phyloP scores from a whole-genome alignment of 2,888 invertebrate species.

The Caenorhabditis sp. region DNA sequence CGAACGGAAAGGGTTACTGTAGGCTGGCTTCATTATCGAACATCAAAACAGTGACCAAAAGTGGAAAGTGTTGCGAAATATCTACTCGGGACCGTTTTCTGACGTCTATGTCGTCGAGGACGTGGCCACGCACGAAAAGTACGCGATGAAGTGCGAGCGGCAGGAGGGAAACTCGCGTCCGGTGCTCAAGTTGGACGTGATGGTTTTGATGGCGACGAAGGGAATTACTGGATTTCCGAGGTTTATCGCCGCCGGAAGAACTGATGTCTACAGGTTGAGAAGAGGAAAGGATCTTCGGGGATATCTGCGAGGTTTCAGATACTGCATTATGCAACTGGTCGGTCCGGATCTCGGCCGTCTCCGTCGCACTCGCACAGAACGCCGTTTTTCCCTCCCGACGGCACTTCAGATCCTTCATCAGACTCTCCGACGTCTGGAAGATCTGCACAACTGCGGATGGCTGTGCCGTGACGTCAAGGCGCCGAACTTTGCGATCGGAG shows the following conservation, averaged over 20 bases:
- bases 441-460: constrained; percentile 71
- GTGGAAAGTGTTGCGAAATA: constrained; percentile 61
- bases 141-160: constrained; percentile 74
- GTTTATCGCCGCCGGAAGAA: constrained; percentile 68
- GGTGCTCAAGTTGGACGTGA: constrained; percentile 72
- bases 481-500: constrained; percentile 74
- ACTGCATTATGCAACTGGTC: constrained; percentile 74
- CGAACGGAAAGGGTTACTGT: too few species aligned
- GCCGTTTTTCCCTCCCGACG: constrained; percentile 68
- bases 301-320: too few species aligned
- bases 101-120: constrained; percentile 71
- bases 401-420: constrained; percentile 68
- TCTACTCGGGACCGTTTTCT: constrained; percentile 72
- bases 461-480: constrained; percentile 74
- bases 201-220: constrained; percentile 67
- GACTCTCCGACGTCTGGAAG: constrained; percentile 68
- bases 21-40: constrained; percentile 56
- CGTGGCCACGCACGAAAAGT: constrained; percentile 33
- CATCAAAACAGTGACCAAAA: constrained; percentile 56
- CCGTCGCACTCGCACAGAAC: constrained; percentile 66
- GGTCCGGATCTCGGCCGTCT: constrained; percentile 72
- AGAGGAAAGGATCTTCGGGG: too few species aligned
- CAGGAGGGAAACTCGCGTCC: constrained; percentile 67
- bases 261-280: constrained; percentile 65
- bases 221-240: constrained; percentile 67